Base-by-base conservation (phyloP, 2,888 invertebrate species). In the Tetranychus piercei region DNA sequence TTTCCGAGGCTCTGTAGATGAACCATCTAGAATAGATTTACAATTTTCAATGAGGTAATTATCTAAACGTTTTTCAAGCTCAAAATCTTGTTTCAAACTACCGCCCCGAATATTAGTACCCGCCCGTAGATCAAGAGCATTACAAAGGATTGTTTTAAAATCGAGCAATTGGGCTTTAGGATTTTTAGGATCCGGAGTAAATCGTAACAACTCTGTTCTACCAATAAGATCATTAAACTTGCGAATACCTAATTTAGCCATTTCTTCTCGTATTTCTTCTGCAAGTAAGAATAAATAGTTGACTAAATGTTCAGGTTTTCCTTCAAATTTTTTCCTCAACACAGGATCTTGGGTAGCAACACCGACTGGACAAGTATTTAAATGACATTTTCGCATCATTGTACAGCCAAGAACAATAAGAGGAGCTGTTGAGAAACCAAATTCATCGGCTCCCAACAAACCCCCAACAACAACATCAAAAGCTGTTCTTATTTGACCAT, bases 321-420 rank as follows among this genome's bases (percentile, higher is more conserved):
- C 99, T 69, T 91, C 90, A 84, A 99, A 99, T 83, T 97, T 99
- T 83, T 92, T 91, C 44, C 99, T 86, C 73, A 99, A 85, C 18
- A 90, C 87, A 0, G 97, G 97, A 85, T 99, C 99, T 84, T 97
- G 99, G 0, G 99, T 99, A 1, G 97, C 97, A 80, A 99, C 92
- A 77, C 99, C 99, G 76, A 99, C 99, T 0, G 99, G 99, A 79
- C 99, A 99, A 8, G 97, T 99, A 84, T 99, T 99, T 79, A 99
- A 85, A 83, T 99, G 99, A 81, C 99, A 99, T 83, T 99, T 99
- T 76, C 99, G 87, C 99, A 99, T 99, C 99, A 99, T 99, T 0
- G 96, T 99, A 81, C 99, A 99, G 5, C 99, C 99, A 84, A 99
- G 88, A 1, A 92, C 94, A 81, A 99, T 96, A 74, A 99, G 86